Conservation (phyloP, 1,140 invertebrate species). For the Bombus impatiens region DNA sequence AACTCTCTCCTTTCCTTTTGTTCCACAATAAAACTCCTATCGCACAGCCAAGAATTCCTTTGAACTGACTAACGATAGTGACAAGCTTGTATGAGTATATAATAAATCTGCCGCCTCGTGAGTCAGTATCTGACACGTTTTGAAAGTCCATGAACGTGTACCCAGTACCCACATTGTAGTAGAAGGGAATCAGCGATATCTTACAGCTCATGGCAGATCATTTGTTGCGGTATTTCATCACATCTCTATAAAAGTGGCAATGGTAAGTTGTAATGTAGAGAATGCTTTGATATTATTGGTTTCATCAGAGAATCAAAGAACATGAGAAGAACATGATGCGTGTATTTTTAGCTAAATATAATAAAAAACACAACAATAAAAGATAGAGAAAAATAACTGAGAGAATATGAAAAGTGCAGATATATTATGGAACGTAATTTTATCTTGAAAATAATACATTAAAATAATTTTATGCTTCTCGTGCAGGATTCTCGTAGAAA, state of each 20-base stretch:
- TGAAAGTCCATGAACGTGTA: not conserved
- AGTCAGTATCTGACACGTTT: not conserved
- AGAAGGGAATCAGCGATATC: not conserved
- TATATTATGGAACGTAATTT: too few relatives aligned
- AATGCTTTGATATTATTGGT: too few relatives aligned
- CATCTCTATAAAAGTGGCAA: not conserved
- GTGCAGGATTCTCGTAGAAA: not conserved
- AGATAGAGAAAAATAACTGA: too few relatives aligned
- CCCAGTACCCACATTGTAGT: not conserved
- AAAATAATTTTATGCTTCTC: too few relatives aligned
- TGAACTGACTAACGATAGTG: conserved; percentile 14
- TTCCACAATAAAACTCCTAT: not conserved
- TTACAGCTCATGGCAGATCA: not conserved
- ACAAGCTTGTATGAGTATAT: not conserved
- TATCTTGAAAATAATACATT: too few relatives aligned
- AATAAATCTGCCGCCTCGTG: not conserved
- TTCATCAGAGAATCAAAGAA: too few relatives aligned
- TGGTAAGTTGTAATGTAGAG: too few relatives aligned
- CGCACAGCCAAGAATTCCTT: conserved; percentile 5
- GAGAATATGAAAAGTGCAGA: too few relatives aligned
- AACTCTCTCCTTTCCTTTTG: not conserved
- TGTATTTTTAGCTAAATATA: too few relatives aligned
- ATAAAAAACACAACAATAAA: too few relatives aligned
- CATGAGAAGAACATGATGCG: too few relatives aligned
- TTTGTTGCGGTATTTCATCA: not conserved